Conservation (phyloP, 2,888 invertebrate species). For the Julus scandinavius region DNA sequence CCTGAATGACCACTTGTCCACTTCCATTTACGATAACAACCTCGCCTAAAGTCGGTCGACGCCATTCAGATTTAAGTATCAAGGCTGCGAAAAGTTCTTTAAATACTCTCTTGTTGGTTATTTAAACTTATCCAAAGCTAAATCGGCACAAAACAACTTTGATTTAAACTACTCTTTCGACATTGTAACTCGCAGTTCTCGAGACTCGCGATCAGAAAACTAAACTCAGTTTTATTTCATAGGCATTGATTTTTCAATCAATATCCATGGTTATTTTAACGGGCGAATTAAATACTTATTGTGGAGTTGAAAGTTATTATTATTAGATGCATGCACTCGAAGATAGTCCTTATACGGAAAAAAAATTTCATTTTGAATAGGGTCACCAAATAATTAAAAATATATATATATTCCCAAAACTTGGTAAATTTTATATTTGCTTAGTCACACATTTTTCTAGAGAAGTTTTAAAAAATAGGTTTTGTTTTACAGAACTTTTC, state of each 20-base stretch:
- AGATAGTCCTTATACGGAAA: neutral
- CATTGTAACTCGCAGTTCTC: neutral
- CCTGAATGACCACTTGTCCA: neutral
- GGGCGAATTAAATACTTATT: neutral
- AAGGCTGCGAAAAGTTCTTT: neutral
- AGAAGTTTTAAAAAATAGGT: neutral
- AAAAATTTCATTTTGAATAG: neutral
- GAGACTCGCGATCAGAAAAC: neutral
- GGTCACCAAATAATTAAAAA: neutral
- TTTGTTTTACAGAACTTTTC: too few relatives aligned
- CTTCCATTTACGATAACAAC: neutral
- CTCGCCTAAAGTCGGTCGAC: slow-evolving; percentile 27
- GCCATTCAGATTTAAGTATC: neutral
- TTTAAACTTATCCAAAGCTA: neutral
- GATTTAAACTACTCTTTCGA: neutral
- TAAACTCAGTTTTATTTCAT: neutral
- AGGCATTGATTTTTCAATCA: neutral
- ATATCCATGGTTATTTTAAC: neutral
- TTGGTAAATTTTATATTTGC: neutral
- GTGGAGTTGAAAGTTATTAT: neutral
- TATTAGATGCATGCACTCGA: neutral
- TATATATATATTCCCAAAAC: neutral
- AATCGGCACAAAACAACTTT: neutral
- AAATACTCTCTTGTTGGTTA: neutral
- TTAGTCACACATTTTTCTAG: neutral